Conservation (phyloP, 2,888 invertebrate genomes). For the Drosophila nigricruria region DNA sequence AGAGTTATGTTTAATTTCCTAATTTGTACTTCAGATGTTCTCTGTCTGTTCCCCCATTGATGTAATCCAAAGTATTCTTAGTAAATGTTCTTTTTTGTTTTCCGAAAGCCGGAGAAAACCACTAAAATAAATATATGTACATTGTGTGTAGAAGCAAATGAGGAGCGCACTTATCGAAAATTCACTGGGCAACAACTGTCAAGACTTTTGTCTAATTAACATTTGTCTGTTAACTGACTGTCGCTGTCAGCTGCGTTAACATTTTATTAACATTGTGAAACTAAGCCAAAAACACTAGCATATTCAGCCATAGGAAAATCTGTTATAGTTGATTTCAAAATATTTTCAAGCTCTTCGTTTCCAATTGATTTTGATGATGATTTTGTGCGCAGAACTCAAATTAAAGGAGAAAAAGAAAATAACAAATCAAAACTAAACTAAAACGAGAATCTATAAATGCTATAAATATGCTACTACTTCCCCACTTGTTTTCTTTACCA, state of each 20-base stretch:
- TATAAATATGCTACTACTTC: constrained; percentile 50
- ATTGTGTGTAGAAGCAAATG: constrained; percentile 11
- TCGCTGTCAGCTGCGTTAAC: constrained; percentile 24
- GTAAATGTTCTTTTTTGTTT: constrained; percentile 13
- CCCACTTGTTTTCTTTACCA: constrained; percentile 14
- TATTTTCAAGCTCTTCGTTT: constrained; percentile 11
- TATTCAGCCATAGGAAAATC: constrained; percentile 21
- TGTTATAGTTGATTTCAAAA: constrained; percentile 19
- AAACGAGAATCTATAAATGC: constrained; percentile 43
- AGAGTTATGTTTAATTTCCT: constrained; percentile 5
- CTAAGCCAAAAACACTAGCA: constrained; percentile 12
- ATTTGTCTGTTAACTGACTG: constrained; percentile 43
- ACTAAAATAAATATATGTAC: constrained; percentile 3
- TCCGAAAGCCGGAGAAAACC: background rate
- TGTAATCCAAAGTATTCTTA: background rate
- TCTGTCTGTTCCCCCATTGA: background rate
- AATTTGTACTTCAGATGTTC: background rate
- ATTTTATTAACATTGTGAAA: constrained; percentile 30
- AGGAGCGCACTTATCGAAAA: constrained; percentile 20
- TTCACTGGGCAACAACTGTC: constrained; percentile 28
- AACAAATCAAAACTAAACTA: constrained; percentile 11
- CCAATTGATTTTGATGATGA: constrained; percentile 36
- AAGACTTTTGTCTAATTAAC: constrained; percentile 44
- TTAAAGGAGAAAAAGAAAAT: constrained; percentile 13
- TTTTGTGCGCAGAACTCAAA: constrained; percentile 39